Conservation (phyloP, 2,113 vertebrate species). For the Aptenodytes patagonicus region DNA sequence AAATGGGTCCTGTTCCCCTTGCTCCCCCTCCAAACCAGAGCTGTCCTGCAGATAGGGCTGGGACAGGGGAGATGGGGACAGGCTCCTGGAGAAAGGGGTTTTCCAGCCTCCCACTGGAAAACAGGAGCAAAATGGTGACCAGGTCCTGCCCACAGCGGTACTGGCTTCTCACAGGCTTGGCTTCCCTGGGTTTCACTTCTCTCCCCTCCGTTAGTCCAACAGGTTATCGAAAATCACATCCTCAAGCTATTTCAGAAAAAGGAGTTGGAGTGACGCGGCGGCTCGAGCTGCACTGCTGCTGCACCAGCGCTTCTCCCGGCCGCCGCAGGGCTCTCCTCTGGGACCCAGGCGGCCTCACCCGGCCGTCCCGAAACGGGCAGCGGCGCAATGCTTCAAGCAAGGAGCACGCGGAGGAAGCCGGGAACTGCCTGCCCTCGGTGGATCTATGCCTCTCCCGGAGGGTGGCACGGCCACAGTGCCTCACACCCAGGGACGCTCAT, state of each 20-base stretch:
- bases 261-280: background rate
- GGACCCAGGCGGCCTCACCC: background rate
- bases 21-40: background rate
- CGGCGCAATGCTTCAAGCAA: rapidly evolving
- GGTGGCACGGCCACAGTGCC: background rate
- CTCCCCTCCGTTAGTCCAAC: slow-evolving; percentile 75
- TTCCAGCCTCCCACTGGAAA: background rate
- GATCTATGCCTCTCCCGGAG: background rate
- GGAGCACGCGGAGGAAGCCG: rapidly evolving
- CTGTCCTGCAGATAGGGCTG: background rate
- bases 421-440: background rate
- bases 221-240: slow-evolving; percentile 86
- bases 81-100: background rate
- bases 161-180: background rate
- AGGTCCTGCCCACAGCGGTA: background rate
- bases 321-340: background rate
- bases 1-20: background rate
- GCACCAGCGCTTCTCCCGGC: background rate
- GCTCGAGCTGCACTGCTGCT: background rate
- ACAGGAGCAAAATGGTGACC: rapidly evolving
- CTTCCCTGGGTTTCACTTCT: background rate
- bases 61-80: background rate
- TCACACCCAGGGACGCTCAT: rapidly evolving
- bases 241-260: slow-evolving; percentile 75
- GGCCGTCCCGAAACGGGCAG: rapidly evolving